A percentile compares a stretch with the other conserved stretches of the same genome.
These are phyloP conservation scores for Andrena hattorfiana DNA, from an alignment of 2,888 invertebrate species.

Conservation along the genomic window DNA sequence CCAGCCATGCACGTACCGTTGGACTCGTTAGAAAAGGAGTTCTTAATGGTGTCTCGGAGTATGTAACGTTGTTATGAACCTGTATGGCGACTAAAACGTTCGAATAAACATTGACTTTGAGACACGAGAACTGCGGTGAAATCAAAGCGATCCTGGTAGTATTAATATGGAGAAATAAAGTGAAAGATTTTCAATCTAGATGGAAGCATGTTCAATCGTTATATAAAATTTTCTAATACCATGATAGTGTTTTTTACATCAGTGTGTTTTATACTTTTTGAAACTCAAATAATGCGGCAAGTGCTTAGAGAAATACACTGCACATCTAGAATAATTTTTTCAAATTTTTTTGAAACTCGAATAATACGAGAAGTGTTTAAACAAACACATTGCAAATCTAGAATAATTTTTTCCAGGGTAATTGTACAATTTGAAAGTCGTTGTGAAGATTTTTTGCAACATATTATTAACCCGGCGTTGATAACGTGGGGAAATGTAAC, in stretches of 20 bases:
- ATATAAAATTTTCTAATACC: neutral
- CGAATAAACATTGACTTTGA: neutral
- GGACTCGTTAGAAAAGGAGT: neutral
- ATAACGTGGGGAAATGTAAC: too few relatives aligned
- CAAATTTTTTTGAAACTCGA: neutral
- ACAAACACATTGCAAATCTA: neutral
- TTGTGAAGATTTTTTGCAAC: neutral
- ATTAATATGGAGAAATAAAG: neutral
- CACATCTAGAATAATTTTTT: neutral
- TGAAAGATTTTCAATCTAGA: neutral
- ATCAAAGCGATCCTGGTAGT: neutral
- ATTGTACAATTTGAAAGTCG: neutral
- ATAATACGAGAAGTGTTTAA: too few relatives aligned
- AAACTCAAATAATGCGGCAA: too few relatives aligned
- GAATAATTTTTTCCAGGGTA: neutral
- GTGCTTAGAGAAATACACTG: neutral
- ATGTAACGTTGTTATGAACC: neutral
- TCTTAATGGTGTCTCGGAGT: constrained; percentile 8
- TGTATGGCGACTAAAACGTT: neutral
- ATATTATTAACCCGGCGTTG: too few relatives aligned
- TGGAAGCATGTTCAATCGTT: too few relatives aligned
- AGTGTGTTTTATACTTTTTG: too few relatives aligned
- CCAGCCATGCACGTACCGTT: constrained; percentile 39
- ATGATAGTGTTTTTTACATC: too few relatives aligned
- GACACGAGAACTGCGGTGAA: neutral